A percentile compares a stretch with the other conserved stretches of the same genome.
These are phyloP conservation scores for Merodon equestris DNA, from an alignment of 2,888 invertebrate species.

Conservation along the genomic window DNA sequence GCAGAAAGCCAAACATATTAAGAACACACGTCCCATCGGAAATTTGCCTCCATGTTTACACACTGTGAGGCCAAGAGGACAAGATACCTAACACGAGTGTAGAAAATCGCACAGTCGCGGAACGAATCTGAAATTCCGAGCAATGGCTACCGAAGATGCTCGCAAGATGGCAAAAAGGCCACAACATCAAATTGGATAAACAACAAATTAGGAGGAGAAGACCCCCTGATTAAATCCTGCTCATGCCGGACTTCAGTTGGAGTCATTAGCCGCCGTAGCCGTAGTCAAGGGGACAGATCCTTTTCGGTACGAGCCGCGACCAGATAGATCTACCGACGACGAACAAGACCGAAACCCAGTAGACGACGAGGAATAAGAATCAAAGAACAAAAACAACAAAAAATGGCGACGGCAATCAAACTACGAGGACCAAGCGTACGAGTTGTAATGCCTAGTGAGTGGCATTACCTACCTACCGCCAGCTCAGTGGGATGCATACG, in stretches of 20 bases:
- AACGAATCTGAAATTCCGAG: constrained; percentile 43
- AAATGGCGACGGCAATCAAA: constrained; percentile 54
- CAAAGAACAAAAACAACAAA: constrained; percentile 51
- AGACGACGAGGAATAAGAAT: constrained; percentile 41
- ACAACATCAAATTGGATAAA: constrained; percentile 65
- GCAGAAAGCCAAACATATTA: constrained; percentile 53
- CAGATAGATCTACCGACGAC: too few species aligned
- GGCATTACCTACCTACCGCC: constrained; percentile 50
- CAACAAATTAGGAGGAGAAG: constrained; percentile 68
- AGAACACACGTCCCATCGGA: constrained; percentile 60
- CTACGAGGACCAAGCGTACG: constrained; percentile 23
- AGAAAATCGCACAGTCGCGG: constrained; percentile 51
- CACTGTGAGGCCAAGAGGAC: constrained; percentile 68
- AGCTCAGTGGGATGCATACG: constrained; percentile 53
- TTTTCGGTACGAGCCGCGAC: constrained; percentile 32
- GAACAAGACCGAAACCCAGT: too few species aligned
- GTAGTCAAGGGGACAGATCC: constrained; percentile 51
- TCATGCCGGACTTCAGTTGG: constrained; percentile 14
- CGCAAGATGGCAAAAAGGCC: constrained; percentile 31
- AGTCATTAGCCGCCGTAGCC: constrained; percentile 52
- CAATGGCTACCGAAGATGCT: constrained; percentile 42
- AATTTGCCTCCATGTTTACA: constrained; percentile 68
- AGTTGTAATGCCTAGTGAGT: constrained; percentile 35
- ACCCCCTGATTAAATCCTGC: constrained; percentile 67
- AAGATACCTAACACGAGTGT: constrained; percentile 69